Base-by-base conservation (phyloP, 2,113 vertebrate genomes). In the Procavia capensis region DNA sequence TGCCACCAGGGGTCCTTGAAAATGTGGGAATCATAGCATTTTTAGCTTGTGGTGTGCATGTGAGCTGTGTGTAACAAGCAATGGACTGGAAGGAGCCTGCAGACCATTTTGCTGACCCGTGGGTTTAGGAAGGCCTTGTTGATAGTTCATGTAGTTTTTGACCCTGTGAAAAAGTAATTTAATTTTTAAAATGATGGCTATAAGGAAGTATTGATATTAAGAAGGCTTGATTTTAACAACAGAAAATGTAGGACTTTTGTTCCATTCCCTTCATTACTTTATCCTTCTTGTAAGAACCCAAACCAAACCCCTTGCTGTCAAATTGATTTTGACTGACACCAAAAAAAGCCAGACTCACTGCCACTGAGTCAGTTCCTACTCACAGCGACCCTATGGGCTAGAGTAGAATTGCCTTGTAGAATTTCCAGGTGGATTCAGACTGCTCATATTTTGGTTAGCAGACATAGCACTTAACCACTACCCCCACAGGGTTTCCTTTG, bases 211-310 rank as follows among this genome's bases (percentile, higher is more conserved):
- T 50, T 50, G 47, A 13, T 50, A 50, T 50, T 50, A 50, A 50
- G 13, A 87, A 88, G 82, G 17, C 80, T 91, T 96, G 80, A 66
- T 84, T 90, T 83, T 93, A 79, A 47, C n/a, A 64, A 5, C 79
- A 54, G 61, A 27, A 63, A 92, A 84, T 19, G 16, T 50, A 41
- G 31, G 3, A 2, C 45, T 41, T 39, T 31, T 72, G 78, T 57
- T 22, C 3, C 29, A n/a, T 9, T 11, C 29, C 34, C 66, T 57
- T 85, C 2, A 4, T 81, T 91, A 45, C 54, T 92, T 81, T 43
- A 57, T 45, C 39, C 7, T 76, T 34, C 8, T 50, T 54, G 14
- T 54, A 54, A 54, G 17, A 54, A 16, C 50, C 50, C 50, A 54
- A 16, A 54, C 50, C 50, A 54, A 54, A 54, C 50, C 50, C 50